Percentiles rank a stretch among this genome's conserved stretches.
These are phyloP conservation scores for Epizoanthus ramosus DNA, from an alignment of 92 coral and sea anemone species.

Conservation along the genomic window DNA sequence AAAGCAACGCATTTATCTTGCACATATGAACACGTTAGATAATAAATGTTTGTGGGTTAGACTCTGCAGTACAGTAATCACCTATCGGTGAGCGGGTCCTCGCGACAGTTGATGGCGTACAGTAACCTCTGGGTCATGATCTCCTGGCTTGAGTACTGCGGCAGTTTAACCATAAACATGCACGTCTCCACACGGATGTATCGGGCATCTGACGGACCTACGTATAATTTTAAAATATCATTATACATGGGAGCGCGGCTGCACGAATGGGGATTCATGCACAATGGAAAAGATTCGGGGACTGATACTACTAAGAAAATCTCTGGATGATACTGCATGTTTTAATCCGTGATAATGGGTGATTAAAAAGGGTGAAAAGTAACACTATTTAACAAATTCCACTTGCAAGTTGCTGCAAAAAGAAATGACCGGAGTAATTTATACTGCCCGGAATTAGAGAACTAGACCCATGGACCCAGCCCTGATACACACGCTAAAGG, in stretches of 20 bases:
- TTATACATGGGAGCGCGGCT: background rate
- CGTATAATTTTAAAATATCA: background rate
- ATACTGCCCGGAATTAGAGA: background rate
- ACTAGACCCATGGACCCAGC: too few relatives aligned
- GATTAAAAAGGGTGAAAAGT: too few relatives aligned
- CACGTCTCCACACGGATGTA: constrained; percentile 98
- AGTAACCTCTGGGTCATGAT: constrained; percentile 83
- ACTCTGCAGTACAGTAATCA: constrained; percentile 6
- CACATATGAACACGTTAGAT: too few relatives aligned
- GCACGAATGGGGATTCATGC: background rate
- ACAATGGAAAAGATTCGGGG: too few relatives aligned
- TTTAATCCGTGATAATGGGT: too few relatives aligned
- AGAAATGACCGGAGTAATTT: too few relatives aligned
- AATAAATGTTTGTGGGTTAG: too few relatives aligned
- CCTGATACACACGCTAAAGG: background rate
- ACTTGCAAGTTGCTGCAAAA: too few relatives aligned
- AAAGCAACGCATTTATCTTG: too few relatives aligned
- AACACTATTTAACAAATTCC: too few relatives aligned
- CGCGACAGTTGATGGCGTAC: constrained; percentile 98
- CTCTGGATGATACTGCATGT: too few relatives aligned
- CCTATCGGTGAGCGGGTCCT: constrained; percentile 93
- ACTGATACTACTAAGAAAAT: too few relatives aligned
- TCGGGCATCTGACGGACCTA: constrained; percentile 94
- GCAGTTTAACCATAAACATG: constrained; percentile 98
- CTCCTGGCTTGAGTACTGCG: constrained; percentile 92